Base-by-base conservation (phyloP, 2,113 vertebrate genomes). In the Puma concolor region DNA sequence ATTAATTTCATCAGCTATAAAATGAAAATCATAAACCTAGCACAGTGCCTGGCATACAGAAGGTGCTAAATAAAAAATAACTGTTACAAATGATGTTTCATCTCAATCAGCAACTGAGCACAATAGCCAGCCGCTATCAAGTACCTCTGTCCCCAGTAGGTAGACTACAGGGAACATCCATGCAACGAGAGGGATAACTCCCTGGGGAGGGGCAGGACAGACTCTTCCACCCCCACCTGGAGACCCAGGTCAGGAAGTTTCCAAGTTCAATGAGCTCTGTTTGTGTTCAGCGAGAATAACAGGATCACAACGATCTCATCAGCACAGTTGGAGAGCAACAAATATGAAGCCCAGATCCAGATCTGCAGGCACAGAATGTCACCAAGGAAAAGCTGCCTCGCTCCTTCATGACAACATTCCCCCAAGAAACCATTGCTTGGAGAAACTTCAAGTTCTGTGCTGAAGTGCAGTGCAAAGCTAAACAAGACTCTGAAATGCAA, bases 301-400 rank as follows among this genome's bases (percentile, higher is more conserved):
- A 60, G 52, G 60, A 52, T 76, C 48, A 3, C 21, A 25, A 67
- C 2, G 27, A 76, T 52, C 87, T 15, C 38, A 96, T 84, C 11
- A 5, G 79, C 94, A 93, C 71, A 96, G 74, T 29, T 88, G 87
- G 82, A 25, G 66, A 96, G 38, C 72, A 64, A 57, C 92, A 96
- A 60, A 88, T 38, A 81, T 7, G 25, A 50, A 97, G 54, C 41
- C 44, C 84, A 60, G 74, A 17, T n/a, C 64, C 89, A 85, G 88
- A 66, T 85, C 85, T 63, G 74, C 12, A 0, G 79, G 48, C 82
- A 94, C 89, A 92, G 76, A 77, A 64, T 25, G 88, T 93, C 88
- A 69, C 95, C 77, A 92, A 74, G 63, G 48, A 91, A 77, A 96
- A 81, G 66, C 41, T 79, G 66, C 9, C 71, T 85, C 5, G 1